phyloP scores from a whole-genome alignment of 2,113 vertebrate genomes.

The Solenodon paradoxus region DNA sequence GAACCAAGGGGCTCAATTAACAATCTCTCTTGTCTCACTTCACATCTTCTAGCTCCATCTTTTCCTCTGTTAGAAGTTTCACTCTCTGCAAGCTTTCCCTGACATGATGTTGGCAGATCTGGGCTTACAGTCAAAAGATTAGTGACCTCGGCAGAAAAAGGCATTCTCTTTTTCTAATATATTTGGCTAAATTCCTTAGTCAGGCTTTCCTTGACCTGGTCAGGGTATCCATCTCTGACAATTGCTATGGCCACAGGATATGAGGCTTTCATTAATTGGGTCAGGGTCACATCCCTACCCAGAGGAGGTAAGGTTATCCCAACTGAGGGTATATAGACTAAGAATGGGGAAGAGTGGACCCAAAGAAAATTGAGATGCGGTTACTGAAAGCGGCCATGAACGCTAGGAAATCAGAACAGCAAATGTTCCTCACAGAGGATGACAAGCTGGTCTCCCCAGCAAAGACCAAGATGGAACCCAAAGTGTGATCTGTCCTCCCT shows the following conservation, averaged over 20 bases:
- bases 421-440: not conserved
- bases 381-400: not conserved
- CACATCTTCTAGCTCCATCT: not conserved
- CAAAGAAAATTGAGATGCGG: not conserved
- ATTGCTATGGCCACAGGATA: too few relatives aligned
- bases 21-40: not conserved
- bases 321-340: not conserved
- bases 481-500: constrained; percentile 38
- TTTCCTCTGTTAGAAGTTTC: not conserved
- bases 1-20: not conserved
- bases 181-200: not conserved
- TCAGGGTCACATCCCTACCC: not conserved
- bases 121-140: not conserved
- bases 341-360: not conserved
- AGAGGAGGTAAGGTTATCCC: not conserved
- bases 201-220: not conserved
- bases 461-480: not conserved
- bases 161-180: not conserved
- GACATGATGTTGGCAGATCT: not conserved
- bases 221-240: too few relatives aligned
- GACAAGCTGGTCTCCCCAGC: not conserved
- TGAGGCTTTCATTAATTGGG: not conserved
- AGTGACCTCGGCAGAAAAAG: not conserved
- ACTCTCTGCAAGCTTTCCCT: not conserved
- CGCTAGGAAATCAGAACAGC: not conserved